phyloP scores from a whole-genome alignment of 2,113 vertebrate genomes.

The Rynchops niger region DNA sequence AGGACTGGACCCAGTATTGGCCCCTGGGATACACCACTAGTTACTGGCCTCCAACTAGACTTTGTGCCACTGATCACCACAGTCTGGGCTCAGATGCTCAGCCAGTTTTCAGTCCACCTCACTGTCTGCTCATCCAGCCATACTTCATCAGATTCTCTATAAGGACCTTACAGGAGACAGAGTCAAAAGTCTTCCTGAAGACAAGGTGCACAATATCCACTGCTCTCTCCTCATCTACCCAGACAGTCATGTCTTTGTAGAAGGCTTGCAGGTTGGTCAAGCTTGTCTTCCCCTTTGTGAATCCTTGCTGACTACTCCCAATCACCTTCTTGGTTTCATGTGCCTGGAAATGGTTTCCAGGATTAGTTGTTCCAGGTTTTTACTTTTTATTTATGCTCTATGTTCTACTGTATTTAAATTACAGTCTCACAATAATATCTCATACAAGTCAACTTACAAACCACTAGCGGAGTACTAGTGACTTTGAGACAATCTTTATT shows the following conservation, averaged over 20 bases:
- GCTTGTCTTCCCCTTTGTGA: neutral
- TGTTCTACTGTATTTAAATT: neutral
- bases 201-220: neutral
- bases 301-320: neutral
- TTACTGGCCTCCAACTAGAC: neutral
- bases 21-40: neutral
- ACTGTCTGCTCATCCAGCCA: neutral
- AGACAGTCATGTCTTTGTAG: no score
- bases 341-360: neutral
- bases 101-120: neutral
- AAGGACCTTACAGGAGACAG: neutral
- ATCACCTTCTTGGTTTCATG: neutral
- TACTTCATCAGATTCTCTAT: neutral
- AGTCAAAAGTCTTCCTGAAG: neutral
- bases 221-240: neutral
- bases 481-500: neutral
- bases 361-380: neutral
- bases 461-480: neutral
- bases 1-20: rapidly evolving
- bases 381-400: neutral
- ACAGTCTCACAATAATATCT: neutral
- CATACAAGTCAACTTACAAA: neutral
- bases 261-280: neutral
- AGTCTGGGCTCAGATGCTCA: rapidly evolving
- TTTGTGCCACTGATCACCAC: no score